phyloP scores from a whole-genome alignment of 2,888 invertebrate genomes.

The Xylota segnis region DNA sequence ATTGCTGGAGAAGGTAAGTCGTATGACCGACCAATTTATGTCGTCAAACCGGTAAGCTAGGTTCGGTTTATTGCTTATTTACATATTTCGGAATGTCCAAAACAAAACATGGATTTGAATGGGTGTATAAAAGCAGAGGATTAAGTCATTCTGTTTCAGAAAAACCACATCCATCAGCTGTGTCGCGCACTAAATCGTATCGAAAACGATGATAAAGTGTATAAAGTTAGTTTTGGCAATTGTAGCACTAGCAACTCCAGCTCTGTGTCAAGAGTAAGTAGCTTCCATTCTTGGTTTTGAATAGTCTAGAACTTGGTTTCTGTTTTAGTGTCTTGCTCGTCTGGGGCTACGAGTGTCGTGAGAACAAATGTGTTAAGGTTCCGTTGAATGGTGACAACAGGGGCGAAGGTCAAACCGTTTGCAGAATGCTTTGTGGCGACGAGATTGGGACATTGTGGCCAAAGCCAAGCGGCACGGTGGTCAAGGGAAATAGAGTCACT shows the following conservation, averaged over 20 bases:
- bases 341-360: slow-evolving; percentile 82
- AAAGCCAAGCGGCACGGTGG: slow-evolving; percentile 83
- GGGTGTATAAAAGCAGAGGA: not conserved
- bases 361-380: slow-evolving; percentile 80
- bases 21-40: no score
- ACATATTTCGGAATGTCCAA: not conserved
- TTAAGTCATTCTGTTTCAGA: not conserved
- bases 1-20: not conserved
- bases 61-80: not conserved
- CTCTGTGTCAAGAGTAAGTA: slow-evolving; percentile 1
- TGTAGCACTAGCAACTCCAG: not conserved
- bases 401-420: slow-evolving; percentile 83
- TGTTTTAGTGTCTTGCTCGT: slow-evolving; percentile 56
- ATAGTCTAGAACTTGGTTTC: no score
- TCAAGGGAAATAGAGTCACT: slow-evolving; percentile 81
- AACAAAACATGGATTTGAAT: not conserved
- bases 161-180: not conserved
- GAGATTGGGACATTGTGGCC: slow-evolving; percentile 83
- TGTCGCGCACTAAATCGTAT: not conserved
- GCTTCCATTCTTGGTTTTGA: not conserved
- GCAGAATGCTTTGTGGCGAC: slow-evolving; percentile 83
- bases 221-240: not conserved
- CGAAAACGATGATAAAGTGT: not conserved
- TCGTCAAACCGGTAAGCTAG: not conserved
- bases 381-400: slow-evolving; percentile 80